phyloP scores from a whole-genome alignment of 2,888 invertebrate genomes.

The Helobdella robusta region DNA sequence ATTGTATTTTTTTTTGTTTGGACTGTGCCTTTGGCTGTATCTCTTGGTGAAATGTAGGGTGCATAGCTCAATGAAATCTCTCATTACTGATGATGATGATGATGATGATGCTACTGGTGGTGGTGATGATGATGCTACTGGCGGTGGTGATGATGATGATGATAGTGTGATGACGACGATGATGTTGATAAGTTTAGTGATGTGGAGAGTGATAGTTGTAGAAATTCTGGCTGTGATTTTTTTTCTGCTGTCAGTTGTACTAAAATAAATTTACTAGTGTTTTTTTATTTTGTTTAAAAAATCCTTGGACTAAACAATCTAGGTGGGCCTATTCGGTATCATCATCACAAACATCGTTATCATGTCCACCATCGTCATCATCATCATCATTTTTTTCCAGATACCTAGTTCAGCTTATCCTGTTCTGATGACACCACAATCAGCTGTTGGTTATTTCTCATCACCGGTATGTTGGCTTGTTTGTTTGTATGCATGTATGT shows the following conservation, averaged over 20 bases:
- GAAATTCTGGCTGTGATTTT: background rate
- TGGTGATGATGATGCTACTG: background rate
- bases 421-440: conserved; percentile 11
- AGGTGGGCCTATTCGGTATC: background rate
- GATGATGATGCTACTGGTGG: conserved; percentile 7
- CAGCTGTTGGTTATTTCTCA: conserved; percentile 12
- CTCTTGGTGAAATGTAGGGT: background rate
- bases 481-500: conserved; percentile 14
- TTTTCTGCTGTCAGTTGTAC: background rate
- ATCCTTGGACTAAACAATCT: too few species aligned
- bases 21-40: background rate
- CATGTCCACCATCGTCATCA: too few species aligned
- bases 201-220: background rate
- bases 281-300: too few species aligned
- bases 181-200: too few species aligned
- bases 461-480: conserved; percentile 14
- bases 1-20: background rate
- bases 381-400: background rate
- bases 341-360: background rate
- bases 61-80: background rate
- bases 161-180: too few species aligned
- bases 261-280: too few species aligned
- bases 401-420: conserved; percentile 10
- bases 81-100: conserved; percentile 6
- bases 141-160: conserved; percentile 8